phyloP scores from a whole-genome alignment of 2,797 vertebrate species.

The Galagoides demidoff region DNA sequence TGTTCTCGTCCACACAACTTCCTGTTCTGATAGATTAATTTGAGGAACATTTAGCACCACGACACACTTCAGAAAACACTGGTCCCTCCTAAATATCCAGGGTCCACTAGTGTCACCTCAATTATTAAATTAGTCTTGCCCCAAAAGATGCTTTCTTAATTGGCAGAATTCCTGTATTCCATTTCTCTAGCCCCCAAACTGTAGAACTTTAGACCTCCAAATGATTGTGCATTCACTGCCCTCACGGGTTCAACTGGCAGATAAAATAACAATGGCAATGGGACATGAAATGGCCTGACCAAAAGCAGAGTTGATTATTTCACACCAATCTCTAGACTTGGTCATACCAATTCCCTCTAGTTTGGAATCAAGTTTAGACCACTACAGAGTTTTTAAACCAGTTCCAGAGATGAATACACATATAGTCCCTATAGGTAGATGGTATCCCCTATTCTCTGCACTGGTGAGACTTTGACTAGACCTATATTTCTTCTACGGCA shows the following conservation, averaged over 20 bases:
- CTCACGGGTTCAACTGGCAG: fast-evolving
- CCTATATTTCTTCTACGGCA: neutral
- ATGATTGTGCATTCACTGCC: too few species aligned
- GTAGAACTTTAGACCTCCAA: neutral
- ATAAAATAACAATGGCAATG: neutral
- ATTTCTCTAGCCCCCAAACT: neutral
- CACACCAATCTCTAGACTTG: neutral
- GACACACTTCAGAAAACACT: neutral
- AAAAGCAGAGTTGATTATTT: neutral
- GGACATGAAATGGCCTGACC: neutral
- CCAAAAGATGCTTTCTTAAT: neutral
- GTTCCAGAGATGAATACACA: neutral
- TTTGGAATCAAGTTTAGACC: neutral
- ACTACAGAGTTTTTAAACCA: neutral
- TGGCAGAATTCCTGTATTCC: neutral
- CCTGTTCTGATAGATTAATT: neutral
- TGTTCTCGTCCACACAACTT: neutral
- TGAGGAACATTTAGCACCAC: neutral
- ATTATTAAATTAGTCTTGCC: neutral
- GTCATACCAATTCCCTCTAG: neutral
- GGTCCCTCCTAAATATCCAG: neutral
- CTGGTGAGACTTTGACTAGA: neutral
- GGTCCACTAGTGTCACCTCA: neutral
- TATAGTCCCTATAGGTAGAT: neutral
- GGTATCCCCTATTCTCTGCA: neutral